Conservation (phyloP, 1,140 invertebrate genomes). For the Temnothorax curvispinosus region DNA sequence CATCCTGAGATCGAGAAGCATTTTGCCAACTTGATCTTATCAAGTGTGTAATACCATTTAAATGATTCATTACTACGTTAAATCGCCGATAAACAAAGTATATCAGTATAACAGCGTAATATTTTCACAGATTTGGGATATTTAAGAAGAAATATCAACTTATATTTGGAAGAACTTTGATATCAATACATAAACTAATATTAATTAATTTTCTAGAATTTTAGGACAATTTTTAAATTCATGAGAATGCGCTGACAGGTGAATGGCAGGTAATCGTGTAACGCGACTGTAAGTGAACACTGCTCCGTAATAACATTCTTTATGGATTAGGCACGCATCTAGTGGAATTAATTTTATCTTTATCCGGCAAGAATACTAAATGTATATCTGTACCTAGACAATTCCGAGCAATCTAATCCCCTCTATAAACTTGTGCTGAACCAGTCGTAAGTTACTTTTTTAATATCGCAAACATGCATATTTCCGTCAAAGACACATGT, state of each 20-base stretch:
- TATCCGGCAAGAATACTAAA: neutral
- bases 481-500: neutral
- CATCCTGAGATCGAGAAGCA: neutral
- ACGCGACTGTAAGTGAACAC: neutral
- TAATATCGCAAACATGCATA: neutral
- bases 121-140: neutral
- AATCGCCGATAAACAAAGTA: neutral
- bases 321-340: neutral
- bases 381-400: neutral
- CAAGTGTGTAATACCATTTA: neutral
- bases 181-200: neutral
- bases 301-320: slow-evolving; percentile 14
- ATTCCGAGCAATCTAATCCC: neutral
- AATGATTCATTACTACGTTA: neutral
- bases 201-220: neutral
- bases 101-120: neutral
- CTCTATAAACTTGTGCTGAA: neutral
- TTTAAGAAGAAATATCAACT: neutral
- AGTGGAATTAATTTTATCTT: neutral
- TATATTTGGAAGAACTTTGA: neutral
- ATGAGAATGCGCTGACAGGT: neutral
- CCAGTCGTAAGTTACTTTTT: neutral
- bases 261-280: neutral
- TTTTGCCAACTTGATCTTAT: neutral
- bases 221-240: slow-evolving; percentile 5